phyloP scores from a whole-genome alignment of 92 coral and sea anemone species.

The Zoanthus sansibaricus region DNA sequence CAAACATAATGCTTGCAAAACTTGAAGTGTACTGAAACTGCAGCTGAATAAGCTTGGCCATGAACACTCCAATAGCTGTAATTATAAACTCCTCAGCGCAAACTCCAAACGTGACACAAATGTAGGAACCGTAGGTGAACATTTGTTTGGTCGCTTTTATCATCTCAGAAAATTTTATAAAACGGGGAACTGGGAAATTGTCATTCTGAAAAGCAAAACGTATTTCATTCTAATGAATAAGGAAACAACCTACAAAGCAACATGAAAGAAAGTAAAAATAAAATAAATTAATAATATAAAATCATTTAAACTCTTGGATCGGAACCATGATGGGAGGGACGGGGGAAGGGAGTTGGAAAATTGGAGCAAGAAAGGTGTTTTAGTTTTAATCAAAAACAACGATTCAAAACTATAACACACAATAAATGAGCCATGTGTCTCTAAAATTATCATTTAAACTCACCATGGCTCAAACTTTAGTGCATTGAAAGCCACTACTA shows the following conservation, averaged over 20 bases:
- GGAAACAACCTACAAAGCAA: background rate
- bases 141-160: slow-evolving; percentile 77
- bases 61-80: slow-evolving; percentile 69
- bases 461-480: no score
- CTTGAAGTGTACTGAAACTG: slow-evolving; percentile 67
- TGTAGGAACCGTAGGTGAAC: slow-evolving; percentile 65
- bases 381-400: no score
- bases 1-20: slow-evolving; percentile 70
- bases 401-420: no score
- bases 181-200: background rate
- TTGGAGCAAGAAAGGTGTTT: no score
- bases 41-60: slow-evolving; percentile 80
- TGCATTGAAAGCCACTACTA: no score
- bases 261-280: background rate
- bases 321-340: no score
- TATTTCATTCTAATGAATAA: background rate
- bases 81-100: slow-evolving; percentile 66
- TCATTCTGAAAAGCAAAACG: background rate
- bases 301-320: no score
- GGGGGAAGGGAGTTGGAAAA: no score
- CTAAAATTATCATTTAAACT: no score
- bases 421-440: no score
- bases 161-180: slow-evolving; percentile 49
- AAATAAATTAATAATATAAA: no score
- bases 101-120: slow-evolving; percentile 68